Evolutionary conservation across 2,113 vertebrate genomes (phyloP), one percentile per base, ranked within the genome.

Genomic region (Lamprotornis superbus): DNA sequence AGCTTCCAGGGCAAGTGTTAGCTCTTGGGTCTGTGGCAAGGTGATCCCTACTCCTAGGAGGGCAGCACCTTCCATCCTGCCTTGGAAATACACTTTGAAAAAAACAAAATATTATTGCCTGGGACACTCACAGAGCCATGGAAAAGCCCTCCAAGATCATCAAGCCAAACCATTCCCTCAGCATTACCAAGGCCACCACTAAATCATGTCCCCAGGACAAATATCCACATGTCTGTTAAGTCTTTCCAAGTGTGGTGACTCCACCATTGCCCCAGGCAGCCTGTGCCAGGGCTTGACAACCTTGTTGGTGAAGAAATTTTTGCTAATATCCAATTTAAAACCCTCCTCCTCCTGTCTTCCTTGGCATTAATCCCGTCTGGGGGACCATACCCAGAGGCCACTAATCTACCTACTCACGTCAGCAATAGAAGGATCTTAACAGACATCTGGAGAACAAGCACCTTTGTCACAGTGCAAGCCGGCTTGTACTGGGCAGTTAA

Each of bases 361-460:
- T 11, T 18, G 39, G 44, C 37, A 47, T 42, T 39, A 59, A 67
- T n/a, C 39, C 49, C 65, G 67, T 40, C 30, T 50, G 3, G 5
- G 30, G 33, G 39, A 52, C 31, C 0, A 0, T 39, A 60, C 18
- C 39, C 3, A 70, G 50, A 35, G 31, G 47, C 28, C 0, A 4
- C 22, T 61, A 10, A 83, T 13, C 70, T 33, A 27, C 30, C 53
- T 5, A 15, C 4, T 7, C 31, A 33, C 33, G 10, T 7, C 0
- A 1, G 25, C 42, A 59, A 21, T 0, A 19, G 40, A 71, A 71
- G 44, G 40, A 49, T 28, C 30, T 71, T 22, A 9, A 11, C 0
- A 15, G 3, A 33, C 18, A 46, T 27, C 9, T 68, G 24, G 47
- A 71, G 69, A 56, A 33, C 0, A 3, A 87, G 56, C 44, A 50